Conservation (phyloP, 2,888 invertebrate species). For the Pseudococcus longispinus region DNA sequence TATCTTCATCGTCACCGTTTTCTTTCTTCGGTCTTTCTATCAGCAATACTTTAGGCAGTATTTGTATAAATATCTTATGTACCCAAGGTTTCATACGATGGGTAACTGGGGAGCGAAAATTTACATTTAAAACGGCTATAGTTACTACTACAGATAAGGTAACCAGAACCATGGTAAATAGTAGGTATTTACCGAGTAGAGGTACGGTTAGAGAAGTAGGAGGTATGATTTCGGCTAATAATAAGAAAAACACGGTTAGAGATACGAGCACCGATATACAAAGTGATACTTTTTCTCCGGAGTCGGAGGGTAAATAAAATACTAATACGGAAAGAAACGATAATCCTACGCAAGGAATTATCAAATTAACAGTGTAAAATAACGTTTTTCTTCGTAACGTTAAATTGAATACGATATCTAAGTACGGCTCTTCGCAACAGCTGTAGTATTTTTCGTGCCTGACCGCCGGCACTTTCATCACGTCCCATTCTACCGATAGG, state of each 20-base stretch:
- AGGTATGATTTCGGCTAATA: constrained; percentile 92
- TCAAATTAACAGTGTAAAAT: constrained; percentile 96
- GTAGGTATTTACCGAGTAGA: constrained; percentile 86
- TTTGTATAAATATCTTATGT: constrained; percentile 69
- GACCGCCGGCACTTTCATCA: constrained; percentile 88
- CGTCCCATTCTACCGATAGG: constrained; percentile 98
- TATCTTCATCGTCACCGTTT: constrained; percentile 55
- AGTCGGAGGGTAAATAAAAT: constrained; percentile 96
- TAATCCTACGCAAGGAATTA: constrained; percentile 96
- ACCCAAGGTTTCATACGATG: constrained; percentile 94
- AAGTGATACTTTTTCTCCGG: constrained; percentile 96
- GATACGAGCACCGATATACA: constrained; percentile 93
- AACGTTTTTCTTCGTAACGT: constrained; percentile 92
- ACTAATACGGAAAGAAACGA: constrained; percentile 96
- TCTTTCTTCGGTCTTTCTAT: constrained; percentile 86
- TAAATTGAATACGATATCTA: constrained; percentile 97
- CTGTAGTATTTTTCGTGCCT: constrained; percentile 93
- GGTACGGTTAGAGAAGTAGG: constrained; percentile 93
- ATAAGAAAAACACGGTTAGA: constrained; percentile 90
- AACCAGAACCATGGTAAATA: constrained; percentile 94
- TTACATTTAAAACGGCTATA: constrained; percentile 91
- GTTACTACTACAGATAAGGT: constrained; percentile 92
- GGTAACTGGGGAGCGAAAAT: constrained; percentile 86
- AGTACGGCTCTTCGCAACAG: constrained; percentile 96
- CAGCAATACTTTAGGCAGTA: constrained; percentile 81